Percentiles rank a stretch among this genome's conserved stretches.
These are phyloP conservation scores for Drosophila hamatofila DNA, from an alignment of 2,888 invertebrate species.

Conservation along the genomic window DNA sequence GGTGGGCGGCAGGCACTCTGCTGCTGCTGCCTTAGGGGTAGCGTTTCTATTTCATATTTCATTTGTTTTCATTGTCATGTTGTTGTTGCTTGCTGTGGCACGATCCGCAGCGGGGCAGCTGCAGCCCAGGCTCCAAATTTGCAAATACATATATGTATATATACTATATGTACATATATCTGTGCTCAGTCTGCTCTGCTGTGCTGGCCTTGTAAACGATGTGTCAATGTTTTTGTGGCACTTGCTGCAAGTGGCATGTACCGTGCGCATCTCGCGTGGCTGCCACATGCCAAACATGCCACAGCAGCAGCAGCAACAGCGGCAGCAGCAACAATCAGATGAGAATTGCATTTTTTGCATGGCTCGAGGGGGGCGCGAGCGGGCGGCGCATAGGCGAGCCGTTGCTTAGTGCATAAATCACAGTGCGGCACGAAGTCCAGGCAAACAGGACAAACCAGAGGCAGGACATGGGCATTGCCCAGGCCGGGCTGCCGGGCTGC, in stretches of 20 bases:
- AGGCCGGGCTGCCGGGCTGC: background rate
- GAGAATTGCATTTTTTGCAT: constrained; percentile 38
- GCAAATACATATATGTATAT: background rate
- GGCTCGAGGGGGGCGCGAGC: constrained; percentile 11
- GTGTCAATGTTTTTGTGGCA: constrained; percentile 61
- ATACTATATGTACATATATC: background rate
- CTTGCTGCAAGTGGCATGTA: constrained; percentile 62
- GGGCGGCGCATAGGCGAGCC: constrained; percentile 3
- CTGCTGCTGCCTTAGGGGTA: background rate
- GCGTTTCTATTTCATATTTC: constrained; percentile 29
- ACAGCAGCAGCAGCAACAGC: constrained; percentile 38
- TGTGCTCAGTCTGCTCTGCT: background rate
- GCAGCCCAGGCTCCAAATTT: constrained; percentile 15
- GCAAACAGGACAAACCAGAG: constrained; percentile 33
- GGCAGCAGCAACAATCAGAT: constrained; percentile 39
- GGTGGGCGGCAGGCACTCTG: background rate
- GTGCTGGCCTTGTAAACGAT: constrained; percentile 54
- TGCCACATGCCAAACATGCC: constrained; percentile 65
- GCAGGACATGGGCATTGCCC: constrained; percentile 26
- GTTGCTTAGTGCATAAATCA: constrained; percentile 77
- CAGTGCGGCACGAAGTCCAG: constrained; percentile 37
- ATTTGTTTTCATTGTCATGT: constrained; percentile 15
- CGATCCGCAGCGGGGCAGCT: constrained; percentile 23
- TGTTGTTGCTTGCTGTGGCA: constrained; percentile 3
- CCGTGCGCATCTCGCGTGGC: constrained; percentile 53